Evolutionary conservation across 2,113 vertebrate genomes (phyloP).

Genomic region (Barnardius zonarius): DNA sequence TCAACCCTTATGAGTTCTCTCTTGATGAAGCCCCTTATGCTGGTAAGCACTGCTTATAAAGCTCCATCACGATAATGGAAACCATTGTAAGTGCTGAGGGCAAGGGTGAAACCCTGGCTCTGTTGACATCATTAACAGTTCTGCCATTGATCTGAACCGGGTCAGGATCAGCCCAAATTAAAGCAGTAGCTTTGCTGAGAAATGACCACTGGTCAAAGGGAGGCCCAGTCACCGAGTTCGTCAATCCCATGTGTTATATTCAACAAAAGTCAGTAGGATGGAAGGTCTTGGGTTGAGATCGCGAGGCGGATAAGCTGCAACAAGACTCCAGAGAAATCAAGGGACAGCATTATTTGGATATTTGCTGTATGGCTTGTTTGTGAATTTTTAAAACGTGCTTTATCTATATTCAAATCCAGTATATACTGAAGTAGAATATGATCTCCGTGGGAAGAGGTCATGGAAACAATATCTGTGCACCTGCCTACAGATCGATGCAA

Average conservation of each 20-base stretch:
- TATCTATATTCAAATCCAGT: constrained; percentile 9
- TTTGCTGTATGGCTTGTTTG: not conserved
- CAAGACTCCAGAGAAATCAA: constrained; percentile 14
- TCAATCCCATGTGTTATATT: not conserved
- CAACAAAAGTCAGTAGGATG: not conserved
- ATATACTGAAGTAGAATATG: not conserved
- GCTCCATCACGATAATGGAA: not conserved
- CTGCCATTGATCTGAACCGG: not conserved
- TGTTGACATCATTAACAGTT: not conserved
- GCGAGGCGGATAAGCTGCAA: not conserved
- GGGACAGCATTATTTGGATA: constrained; percentile 9
- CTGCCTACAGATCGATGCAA: constrained; percentile 34
- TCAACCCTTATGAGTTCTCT: not conserved
- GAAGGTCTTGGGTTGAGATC: constrained; percentile 12
- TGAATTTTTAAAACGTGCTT: not conserved
- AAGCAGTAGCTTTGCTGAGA: not conserved
- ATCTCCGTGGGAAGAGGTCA: constrained; percentile 53
- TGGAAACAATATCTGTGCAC: constrained; percentile 50
- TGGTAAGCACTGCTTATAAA: not conserved
- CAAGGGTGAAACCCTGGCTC: constrained; percentile 6
- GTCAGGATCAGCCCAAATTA: not conserved
- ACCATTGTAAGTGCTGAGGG: not conserved
- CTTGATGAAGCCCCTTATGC: not conserved
- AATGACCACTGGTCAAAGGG: not conserved
- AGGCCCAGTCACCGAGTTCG: not conserved